These are phyloP conservation scores for Atopsyche davidsoni DNA, from an alignment of 1,140 invertebrate species.

Conservation along the genomic window DNA sequence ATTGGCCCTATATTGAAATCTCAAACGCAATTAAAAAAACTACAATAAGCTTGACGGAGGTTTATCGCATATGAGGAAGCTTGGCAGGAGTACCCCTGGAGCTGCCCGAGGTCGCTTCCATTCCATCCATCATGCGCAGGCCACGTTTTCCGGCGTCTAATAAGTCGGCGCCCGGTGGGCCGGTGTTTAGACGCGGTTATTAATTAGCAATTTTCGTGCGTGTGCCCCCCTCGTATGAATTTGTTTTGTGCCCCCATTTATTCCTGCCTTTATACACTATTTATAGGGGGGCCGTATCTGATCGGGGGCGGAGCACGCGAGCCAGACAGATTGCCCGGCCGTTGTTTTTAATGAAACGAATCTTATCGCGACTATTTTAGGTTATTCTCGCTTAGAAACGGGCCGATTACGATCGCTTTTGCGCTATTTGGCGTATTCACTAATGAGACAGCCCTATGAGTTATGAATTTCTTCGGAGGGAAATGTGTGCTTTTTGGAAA, in stretches of 20 bases:
- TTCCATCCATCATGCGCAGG: too few species aligned
- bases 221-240: constrained; percentile 29
- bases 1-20: too few species aligned
- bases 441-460: constrained; percentile 29
- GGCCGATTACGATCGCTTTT: constrained; percentile 22
- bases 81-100: too few species aligned
- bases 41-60: too few species aligned
- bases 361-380: constrained; percentile 19
- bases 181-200: too few species aligned
- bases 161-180: too few species aligned
- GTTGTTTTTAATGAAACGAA: constrained; percentile 30
- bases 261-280: constrained; percentile 16
- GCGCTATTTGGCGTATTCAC: constrained; percentile 23
- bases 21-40: too few species aligned
- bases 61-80: too few species aligned
- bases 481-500: too few species aligned
- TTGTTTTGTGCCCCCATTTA: constrained; percentile 25
- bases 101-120: too few species aligned
- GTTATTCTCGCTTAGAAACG: constrained; percentile 25
- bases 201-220: constrained; percentile 32
- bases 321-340: constrained; percentile 25
- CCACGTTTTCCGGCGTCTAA: too few species aligned
- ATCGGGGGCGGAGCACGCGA: not conserved
- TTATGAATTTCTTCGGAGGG: too few species aligned
- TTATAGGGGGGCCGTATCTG: constrained; percentile 17